Conservation (phyloP, 2,797 vertebrate species). For the Takifugu rubripes region DNA sequence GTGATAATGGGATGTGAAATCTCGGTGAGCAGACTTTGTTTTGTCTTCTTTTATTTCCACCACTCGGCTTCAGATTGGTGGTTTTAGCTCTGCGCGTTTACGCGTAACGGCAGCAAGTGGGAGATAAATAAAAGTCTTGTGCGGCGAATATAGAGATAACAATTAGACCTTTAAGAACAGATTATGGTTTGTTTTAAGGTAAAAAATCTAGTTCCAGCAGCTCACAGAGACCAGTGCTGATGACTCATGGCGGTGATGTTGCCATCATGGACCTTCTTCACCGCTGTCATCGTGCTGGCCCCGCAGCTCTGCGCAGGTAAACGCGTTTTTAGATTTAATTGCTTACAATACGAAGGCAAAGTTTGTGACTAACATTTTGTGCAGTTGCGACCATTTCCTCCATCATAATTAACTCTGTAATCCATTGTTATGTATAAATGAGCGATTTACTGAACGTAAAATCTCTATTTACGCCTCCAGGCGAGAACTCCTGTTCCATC, state of each 20-base stretch:
- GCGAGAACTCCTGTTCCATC: conserved; percentile 55
- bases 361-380: too few species aligned
- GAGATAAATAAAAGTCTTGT: too few species aligned
- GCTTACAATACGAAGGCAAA: too few species aligned
- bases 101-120: too few species aligned
- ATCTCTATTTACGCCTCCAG: conserved; percentile 22
- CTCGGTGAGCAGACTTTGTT: conserved; percentile 17
- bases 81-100: too few species aligned
- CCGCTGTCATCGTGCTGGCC: conserved; percentile 30
- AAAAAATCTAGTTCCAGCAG: neutral
- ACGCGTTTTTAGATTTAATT: neutral
- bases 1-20: conserved; percentile 8
- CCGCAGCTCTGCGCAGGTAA: conserved; percentile 52
- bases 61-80: too few species aligned
- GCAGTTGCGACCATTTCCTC: too few species aligned
- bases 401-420: too few species aligned
- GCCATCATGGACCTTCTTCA: conserved; percentile 37
- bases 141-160: too few species aligned
- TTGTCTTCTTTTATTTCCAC: neutral
- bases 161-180: too few species aligned
- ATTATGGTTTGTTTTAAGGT: conserved; percentile 14
- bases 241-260: conserved; percentile 37
- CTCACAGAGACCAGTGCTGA: conserved; percentile 10
- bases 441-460: too few species aligned
- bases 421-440: too few species aligned